These are phyloP conservation scores for Exocentrus adspersus DNA, from an alignment of 2,888 invertebrate species.

Conservation along the genomic window DNA sequence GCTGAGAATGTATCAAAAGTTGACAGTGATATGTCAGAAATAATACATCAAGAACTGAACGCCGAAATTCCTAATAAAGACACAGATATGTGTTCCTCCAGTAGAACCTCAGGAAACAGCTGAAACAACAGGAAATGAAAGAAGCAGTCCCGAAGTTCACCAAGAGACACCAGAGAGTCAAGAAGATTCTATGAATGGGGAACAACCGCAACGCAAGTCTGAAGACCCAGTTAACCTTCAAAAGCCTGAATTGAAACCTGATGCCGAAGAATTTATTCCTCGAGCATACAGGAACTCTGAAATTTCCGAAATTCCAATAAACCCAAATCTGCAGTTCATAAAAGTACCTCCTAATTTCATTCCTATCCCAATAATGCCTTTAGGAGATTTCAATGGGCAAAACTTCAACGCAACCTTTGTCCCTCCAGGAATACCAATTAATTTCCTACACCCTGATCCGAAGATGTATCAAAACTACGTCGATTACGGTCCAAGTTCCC, in stretches of 20 bases:
- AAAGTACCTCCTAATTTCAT: conserved; percentile 58
- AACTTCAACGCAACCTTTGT: conserved; percentile 52
- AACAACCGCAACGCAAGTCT: conserved; percentile 6
- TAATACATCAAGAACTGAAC: background rate
- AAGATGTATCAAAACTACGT: conserved; percentile 49
- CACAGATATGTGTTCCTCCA: background rate
- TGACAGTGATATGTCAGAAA: background rate
- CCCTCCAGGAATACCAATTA: conserved; percentile 56
- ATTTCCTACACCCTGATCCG: conserved; percentile 56
- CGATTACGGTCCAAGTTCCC: conserved; percentile 45
- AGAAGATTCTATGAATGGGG: background rate
- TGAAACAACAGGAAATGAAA: conserved; percentile 5
- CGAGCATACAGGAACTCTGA: conserved; percentile 53
- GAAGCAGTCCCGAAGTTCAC: conserved; percentile 10
- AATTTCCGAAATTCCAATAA: conserved; percentile 44
- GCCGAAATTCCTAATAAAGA: background rate
- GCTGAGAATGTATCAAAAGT: background rate
- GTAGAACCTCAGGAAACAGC: conserved; percentile 27
- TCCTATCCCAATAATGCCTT: conserved; percentile 56
- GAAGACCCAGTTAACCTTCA: conserved; percentile 15
- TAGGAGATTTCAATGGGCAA: conserved; percentile 49
- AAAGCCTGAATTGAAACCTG: conserved; percentile 57
- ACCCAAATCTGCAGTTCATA: conserved; percentile 51
- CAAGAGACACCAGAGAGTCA: background rate
- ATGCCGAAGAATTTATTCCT: conserved; percentile 64